phyloP scores from a whole-genome alignment of 2,113 vertebrate species.

The Prionailurus bengalensis region DNA sequence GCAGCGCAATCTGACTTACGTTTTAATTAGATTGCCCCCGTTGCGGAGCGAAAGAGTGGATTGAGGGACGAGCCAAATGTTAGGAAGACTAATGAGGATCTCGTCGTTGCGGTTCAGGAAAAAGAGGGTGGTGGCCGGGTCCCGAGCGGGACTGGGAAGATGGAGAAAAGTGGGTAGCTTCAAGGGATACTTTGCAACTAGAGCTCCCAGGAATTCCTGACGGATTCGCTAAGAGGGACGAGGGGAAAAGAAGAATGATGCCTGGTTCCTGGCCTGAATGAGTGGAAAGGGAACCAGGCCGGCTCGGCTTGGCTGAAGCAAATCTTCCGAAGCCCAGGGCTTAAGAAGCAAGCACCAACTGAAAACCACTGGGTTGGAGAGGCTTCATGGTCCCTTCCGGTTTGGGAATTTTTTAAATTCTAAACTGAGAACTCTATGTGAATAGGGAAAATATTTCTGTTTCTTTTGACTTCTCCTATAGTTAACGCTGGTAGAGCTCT shows the following conservation, averaged over 20 bases:
- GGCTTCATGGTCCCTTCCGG: neutral
- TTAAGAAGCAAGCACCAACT: neutral
- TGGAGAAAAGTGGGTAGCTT: neutral
- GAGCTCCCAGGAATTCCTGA: neutral
- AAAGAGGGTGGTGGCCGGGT: neutral
- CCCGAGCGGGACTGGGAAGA: neutral
- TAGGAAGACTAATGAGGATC: neutral
- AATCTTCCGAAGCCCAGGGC: slow-evolving; percentile 13
- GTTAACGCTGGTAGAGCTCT: neutral
- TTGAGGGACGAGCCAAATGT: neutral
- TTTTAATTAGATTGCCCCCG: neutral
- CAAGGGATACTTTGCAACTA: neutral
- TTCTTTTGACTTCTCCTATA: slow-evolving; percentile 30
- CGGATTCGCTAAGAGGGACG: neutral
- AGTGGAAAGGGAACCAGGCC: neutral
- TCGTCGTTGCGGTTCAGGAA: neutral
- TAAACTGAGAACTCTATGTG: slow-evolving; percentile 21
- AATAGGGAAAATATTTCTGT: neutral
- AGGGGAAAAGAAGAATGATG: neutral
- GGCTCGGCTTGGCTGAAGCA: neutral
- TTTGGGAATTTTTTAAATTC: slow-evolving; percentile 51
- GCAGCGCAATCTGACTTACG: neutral
- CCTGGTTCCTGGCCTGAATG: neutral
- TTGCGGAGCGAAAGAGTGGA: slow-evolving; percentile 46
- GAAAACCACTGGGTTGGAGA: neutral